phyloP scores from a whole-genome alignment of 2,113 vertebrate genomes.

The Lanius ludovicianus region DNA sequence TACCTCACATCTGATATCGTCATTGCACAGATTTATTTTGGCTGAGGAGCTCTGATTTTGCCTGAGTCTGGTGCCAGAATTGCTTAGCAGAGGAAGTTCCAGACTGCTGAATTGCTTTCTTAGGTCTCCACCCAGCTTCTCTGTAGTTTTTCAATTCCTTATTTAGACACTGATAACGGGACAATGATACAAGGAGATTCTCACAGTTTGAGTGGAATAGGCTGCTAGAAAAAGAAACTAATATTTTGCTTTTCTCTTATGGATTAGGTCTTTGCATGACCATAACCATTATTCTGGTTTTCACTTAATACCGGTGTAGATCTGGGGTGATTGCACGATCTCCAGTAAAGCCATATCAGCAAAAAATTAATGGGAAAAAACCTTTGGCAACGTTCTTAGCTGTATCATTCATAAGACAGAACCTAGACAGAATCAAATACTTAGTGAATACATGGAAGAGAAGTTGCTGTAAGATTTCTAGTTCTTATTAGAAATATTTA shows the following conservation, averaged over 20 bases:
- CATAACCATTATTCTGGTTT: not conserved
- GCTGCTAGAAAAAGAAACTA: not conserved
- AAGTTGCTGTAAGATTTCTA: not conserved
- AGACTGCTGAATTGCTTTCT: slow-evolving; percentile 69
- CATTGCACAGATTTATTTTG: slow-evolving; percentile 71
- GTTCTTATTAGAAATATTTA: not conserved
- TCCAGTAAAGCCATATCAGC: not conserved
- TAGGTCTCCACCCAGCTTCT: slow-evolving; percentile 60
- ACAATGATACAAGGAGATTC: slow-evolving; percentile 28
- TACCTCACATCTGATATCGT: slow-evolving; percentile 70
- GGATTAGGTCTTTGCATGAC: not conserved
- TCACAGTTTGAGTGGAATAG: not conserved
- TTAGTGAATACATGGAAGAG: not conserved
- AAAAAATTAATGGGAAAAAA: not conserved
- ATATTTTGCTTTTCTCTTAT: not conserved
- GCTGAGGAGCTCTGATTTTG: slow-evolving; percentile 42
- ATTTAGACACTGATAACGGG: slow-evolving; percentile 56
- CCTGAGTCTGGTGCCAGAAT: slow-evolving; percentile 63
- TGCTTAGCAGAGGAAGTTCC: slow-evolving; percentile 70
- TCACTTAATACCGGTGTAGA: not conserved
- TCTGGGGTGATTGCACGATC: not conserved
- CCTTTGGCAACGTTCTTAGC: not conserved
- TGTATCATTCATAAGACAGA: not conserved
- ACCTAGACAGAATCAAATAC: not conserved
- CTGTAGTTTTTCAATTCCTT: slow-evolving; percentile 61